Evolutionary conservation across 1,140 invertebrate genomes (phyloP).

Genomic region (Hyles vespertilio): DNA sequence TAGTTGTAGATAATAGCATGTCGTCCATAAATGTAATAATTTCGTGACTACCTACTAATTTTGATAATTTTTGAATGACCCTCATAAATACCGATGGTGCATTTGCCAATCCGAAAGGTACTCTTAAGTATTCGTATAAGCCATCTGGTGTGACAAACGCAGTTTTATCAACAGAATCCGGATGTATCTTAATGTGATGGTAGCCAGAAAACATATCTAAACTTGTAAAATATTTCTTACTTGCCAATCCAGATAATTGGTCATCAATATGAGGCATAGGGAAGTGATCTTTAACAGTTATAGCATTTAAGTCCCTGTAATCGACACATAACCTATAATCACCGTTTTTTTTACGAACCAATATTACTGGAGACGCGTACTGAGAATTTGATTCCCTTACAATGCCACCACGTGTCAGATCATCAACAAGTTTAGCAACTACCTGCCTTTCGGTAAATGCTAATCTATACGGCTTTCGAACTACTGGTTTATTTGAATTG

Average conservation of each 20-base stretch:
- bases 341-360: constrained; percentile 4
- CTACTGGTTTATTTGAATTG: constrained; percentile 20
- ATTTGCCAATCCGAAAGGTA: constrained; percentile 34
- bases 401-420: not conserved
- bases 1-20: constrained; percentile 13
- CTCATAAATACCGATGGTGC: constrained; percentile 35
- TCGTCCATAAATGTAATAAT: constrained; percentile 20
- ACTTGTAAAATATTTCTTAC: constrained; percentile 30
- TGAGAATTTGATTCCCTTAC: constrained; percentile 6
- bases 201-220: constrained; percentile 63
- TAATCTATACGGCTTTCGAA: constrained; percentile 20
- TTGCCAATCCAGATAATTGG: constrained; percentile 39
- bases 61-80: constrained; percentile 28
- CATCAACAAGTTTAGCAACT: constrained; percentile 1
- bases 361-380: constrained; percentile 7
- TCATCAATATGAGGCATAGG: constrained; percentile 9
- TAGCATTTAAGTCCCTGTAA: constrained; percentile 6
- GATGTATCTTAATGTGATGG: constrained; percentile 50
- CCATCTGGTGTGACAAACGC: constrained; percentile 39
- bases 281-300: constrained; percentile 6
- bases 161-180: constrained; percentile 34
- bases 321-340: constrained; percentile 7
- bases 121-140: constrained; percentile 38
- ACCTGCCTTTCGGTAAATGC: constrained; percentile 23
- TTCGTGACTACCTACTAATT: constrained; percentile 7